A percentile compares a stretch with the other conserved stretches of the same genome.
Evolutionary conservation across 1,140 invertebrate species (phyloP).

Genomic region (Zelostemma sp.): DNA sequence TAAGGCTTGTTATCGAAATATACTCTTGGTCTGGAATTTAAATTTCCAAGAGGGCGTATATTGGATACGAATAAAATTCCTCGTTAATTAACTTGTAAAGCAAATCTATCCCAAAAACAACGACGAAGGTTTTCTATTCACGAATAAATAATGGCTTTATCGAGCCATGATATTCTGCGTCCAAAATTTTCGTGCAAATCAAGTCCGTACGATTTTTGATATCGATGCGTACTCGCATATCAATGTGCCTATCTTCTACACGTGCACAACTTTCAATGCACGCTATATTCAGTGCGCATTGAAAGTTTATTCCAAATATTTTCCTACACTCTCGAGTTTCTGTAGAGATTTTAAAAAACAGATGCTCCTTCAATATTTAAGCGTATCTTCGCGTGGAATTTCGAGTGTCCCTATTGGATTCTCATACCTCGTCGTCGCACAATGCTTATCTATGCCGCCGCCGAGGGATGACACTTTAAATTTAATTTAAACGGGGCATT

Average conservation of each 20-base stretch:
- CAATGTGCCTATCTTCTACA: not conserved
- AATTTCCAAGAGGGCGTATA: no score
- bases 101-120: no score
- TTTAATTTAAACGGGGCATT: slow-evolving; percentile 49
- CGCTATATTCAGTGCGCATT: no score
- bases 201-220: no score
- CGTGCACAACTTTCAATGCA: slow-evolving; percentile 4
- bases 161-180: no score
- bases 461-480: slow-evolving; percentile 48
- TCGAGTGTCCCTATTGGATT: slow-evolving; percentile 19
- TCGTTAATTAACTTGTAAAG: no score
- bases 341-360: slow-evolving; percentile 8
- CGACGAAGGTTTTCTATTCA: no score
- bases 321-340: slow-evolving; percentile 5
- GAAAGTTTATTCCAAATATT: slow-evolving; percentile 20
- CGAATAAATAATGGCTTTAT: no score
- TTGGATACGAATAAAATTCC: no score
- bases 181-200: no score
- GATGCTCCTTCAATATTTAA: slow-evolving; percentile 8
- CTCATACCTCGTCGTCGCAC: slow-evolving; percentile 9
- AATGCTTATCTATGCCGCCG: slow-evolving; percentile 13
- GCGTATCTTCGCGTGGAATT: slow-evolving; percentile 10
- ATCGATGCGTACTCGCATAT: not conserved
- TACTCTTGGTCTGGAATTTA: no score
- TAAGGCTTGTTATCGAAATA: no score